Evolutionary conservation across 2,797 vertebrate species (phyloP).

Genomic region (Philypnodon macrostomus): DNA sequence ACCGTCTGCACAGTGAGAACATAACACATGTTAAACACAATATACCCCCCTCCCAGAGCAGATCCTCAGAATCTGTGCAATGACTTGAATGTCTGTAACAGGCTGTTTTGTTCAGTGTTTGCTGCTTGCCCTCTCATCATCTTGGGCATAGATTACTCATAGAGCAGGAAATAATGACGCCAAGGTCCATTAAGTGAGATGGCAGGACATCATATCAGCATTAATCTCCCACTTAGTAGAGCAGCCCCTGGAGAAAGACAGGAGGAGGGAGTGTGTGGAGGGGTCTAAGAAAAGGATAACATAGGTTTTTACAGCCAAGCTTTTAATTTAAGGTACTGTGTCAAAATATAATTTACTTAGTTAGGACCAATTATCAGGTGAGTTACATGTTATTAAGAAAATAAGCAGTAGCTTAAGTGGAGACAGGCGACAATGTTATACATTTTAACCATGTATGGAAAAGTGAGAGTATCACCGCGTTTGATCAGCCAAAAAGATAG

Average conservation of each 20-base stretch:
- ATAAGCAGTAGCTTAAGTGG: too few species aligned
- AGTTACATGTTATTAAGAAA: too few species aligned
- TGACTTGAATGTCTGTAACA: conserved; percentile 39
- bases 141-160: conserved; percentile 69
- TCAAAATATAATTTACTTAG: not conserved
- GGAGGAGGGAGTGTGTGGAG: conserved; percentile 18
- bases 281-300: conserved; percentile 32
- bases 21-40: conserved; percentile 49
- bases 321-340: conserved; percentile 29
- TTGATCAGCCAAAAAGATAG: too few species aligned
- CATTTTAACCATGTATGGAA: too few species aligned
- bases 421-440: too few species aligned
- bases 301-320: conserved; percentile 36
- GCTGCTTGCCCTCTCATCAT: conserved; percentile 56
- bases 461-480: too few species aligned
- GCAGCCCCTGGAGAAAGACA: conserved; percentile 57
- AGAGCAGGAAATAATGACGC: conserved; percentile 77
- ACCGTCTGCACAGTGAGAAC: conserved; percentile 52
- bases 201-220: conserved; percentile 77
- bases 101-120: conserved; percentile 69
- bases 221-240: conserved; percentile 78
- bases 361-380: not conserved
- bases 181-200: conserved; percentile 78
- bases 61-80: conserved; percentile 36
- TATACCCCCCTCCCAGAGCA: too few species aligned